Base-by-base conservation (phyloP, 1,140 invertebrate species). In the Heliconius himera region DNA sequence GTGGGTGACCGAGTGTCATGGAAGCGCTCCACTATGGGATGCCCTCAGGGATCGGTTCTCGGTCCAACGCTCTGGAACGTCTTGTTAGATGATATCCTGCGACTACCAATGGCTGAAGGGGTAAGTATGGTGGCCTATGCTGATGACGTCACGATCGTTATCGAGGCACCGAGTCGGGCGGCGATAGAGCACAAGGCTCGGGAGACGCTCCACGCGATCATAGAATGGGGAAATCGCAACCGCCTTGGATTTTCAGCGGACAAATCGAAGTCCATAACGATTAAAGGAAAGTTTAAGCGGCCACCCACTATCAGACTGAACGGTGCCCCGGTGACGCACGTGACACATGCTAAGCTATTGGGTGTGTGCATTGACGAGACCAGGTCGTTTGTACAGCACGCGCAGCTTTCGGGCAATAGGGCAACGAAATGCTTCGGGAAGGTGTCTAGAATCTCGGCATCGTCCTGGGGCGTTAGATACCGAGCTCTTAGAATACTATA, bases 1-100 rank as follows among this genome's bases (percentile, higher is more conserved):
- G 75, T 74, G 13, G 85, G 83, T 1, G 9, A 56, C 11, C 79
- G 46, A 6, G 51, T 72, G 18, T 70, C 71, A 1, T 29, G 73
- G 20, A 90, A 88, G 73, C 1, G 38, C 0, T 80, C 87, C 1
- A 89, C 83, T 0, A 89, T 86, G 82, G 93, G 95, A 0, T 93
- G 95, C 49, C 94, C 95, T 0, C 94, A 95, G 81, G 94, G 94
- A 0, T 95, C 93, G 0, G 89, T 95, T 1, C 77, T 94, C 0
- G 93, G 93, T 0, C 91, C 94, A 0, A 56, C 80, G 1, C 78
- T 94, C 0, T 95, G 94, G 92, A 95, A 95, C 71, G 18, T 95
- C 0, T 79, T 94, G 5, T 90, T 95, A 33, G 89, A 95, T 70
- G 84, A 83, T 5, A 77, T 94, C 3, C 76, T 95, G 29, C 41